A percentile compares a stretch with the other conserved stretches of the same genome.
Evolutionary conservation across 2,888 invertebrate species (phyloP).

Genomic region (Cerastoderma edule): DNA sequence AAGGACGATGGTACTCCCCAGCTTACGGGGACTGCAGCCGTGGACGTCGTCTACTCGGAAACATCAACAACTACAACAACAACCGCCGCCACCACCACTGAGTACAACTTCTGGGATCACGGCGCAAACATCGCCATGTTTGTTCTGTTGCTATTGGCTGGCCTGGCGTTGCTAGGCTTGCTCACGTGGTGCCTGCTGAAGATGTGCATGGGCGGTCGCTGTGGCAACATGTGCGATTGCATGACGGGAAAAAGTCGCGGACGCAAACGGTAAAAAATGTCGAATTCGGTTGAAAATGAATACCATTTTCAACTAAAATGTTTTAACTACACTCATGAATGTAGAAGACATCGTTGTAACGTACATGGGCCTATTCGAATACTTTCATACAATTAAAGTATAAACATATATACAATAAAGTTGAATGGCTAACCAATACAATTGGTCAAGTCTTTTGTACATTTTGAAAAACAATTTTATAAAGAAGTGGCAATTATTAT

Average conservation of each 20-base stretch:
- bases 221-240: conserved; percentile 28
- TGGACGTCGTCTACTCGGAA: conserved; percentile 55
- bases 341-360: background rate
- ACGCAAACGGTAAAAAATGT: too few species aligned
- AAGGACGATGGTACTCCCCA: conserved; percentile 48
- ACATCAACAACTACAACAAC: conserved; percentile 36
- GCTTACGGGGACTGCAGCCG: conserved; percentile 31
- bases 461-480: too few species aligned
- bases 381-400: background rate
- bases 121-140: conserved; percentile 47
- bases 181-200: conserved; percentile 21
- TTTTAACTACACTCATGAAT: background rate
- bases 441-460: too few species aligned
- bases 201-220: conserved; percentile 27
- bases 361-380: background rate
- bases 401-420: background rate
- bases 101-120: conserved; percentile 43
- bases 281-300: too few species aligned
- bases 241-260: background rate
- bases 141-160: conserved; percentile 31
- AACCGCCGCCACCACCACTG: conserved; percentile 32
- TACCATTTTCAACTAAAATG: conserved; percentile 22
- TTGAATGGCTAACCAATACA: background rate
- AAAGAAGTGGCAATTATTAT: too few species aligned
- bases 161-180: conserved; percentile 38